A percentile compares a stretch with the other conserved stretches of the same genome.
phyloP scores from a whole-genome alignment of 2,888 invertebrate species.

The Catocala sponsa region DNA sequence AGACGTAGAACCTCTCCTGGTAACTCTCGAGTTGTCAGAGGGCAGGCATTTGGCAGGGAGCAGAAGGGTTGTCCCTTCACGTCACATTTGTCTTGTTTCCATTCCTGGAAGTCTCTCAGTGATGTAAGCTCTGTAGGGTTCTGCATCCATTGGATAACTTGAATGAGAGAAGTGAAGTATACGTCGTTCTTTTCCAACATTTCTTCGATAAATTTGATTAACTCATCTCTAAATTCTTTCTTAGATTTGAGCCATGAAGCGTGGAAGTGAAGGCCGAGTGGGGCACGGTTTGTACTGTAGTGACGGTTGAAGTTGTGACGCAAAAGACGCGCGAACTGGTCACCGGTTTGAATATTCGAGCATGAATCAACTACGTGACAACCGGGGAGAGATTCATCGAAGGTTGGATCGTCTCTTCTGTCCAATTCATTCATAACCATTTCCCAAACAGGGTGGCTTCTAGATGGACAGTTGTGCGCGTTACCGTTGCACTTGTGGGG shows the following conservation, averaged over 20 bases:
- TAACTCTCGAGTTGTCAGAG: constrained; percentile 95
- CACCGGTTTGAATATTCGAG: constrained; percentile 96
- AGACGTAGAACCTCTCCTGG: constrained; percentile 97
- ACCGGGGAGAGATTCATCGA: constrained; percentile 97
- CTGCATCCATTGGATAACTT: constrained; percentile 99
- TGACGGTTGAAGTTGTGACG: constrained; percentile 98
- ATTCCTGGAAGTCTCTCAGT: constrained; percentile 96
- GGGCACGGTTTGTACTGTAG: constrained; percentile 97
- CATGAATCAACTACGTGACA: constrained; percentile 98
- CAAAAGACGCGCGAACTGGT: constrained; percentile 95
- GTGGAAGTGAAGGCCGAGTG: constrained; percentile 97
- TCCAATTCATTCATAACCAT: constrained; percentile 98
- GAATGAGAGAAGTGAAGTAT: constrained; percentile 96
- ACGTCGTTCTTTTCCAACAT: constrained; percentile 96
- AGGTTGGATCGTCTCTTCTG: constrained; percentile 97
- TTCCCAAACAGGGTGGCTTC: constrained; percentile 98
- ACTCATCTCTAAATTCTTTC: constrained; percentile 96
- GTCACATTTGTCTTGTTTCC: constrained; percentile 97
- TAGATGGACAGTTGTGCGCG: constrained; percentile 96
- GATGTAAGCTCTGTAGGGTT: constrained; percentile 96
- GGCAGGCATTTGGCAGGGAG: constrained; percentile 96
- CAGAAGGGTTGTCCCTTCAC: constrained; percentile 98
- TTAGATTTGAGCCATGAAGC: constrained; percentile 98
- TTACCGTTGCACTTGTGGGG: constrained; percentile 98
- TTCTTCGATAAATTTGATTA: constrained; percentile 97